Base-by-base conservation (phyloP, 2,797 vertebrate species). In the Acomys russatus region DNA sequence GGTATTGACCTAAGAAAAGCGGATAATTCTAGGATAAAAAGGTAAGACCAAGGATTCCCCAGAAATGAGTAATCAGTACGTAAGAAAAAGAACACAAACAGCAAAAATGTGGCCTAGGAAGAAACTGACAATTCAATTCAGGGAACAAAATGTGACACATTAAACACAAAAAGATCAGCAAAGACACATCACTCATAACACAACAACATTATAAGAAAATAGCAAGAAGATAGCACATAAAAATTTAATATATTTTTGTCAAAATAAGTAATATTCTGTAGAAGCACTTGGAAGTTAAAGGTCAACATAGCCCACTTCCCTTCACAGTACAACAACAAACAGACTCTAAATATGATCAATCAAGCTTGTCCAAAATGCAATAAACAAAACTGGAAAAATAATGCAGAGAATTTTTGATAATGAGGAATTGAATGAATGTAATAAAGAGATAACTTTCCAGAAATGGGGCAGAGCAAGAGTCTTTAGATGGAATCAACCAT, bases 61-160 rank as follows among this genome's bases (percentile, higher is more conserved):
- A 70, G 63, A 71, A 85, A 88, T 90, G 23, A 35, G 51, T 33
- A 92, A 51, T 30, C 3, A 77, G 44, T 61, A 23, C 11, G 1
- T 84, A 92, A 92, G 28, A 84, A 14, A 61, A 85, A 87, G 10
- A 90, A 94, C n/a, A 83, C 7, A 88, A 91, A 77, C 2, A 74
- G 74, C 25, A n/a, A 93, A 82, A 92, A 68, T 77, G n/a, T n/a
- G 28, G 49, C 59, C 51, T 68, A 88, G 38, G 23, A 91, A 88
- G 22, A 91, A 93, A 93, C 15, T 73, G 25, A 92, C 89, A 91
- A 84, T 92, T 80, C n/a, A 94, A 79, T 91, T 91, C 59, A 95
- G 33, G 9, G 14, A 66, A 91, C 28, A 92, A 77, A 80, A 86
- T 86, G 89, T 86, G 38, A 89, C 10, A n/a, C 28, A 77, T 33